Base-by-base conservation (phyloP, 2,113 vertebrate species). In the Alosa alosa region DNA sequence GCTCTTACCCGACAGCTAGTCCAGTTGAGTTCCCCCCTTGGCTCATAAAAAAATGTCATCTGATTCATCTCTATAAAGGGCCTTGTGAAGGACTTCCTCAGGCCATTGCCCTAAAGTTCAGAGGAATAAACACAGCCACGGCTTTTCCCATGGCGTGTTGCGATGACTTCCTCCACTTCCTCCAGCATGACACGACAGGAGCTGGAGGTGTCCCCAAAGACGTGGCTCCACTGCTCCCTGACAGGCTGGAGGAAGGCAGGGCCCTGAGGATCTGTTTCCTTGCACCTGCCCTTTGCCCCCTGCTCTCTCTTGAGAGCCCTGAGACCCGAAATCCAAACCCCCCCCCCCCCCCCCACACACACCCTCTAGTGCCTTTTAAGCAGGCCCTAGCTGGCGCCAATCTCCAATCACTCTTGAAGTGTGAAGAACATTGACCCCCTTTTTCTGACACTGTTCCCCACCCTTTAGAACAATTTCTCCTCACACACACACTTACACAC, bases 401-500 rank as follows among this genome's bases (percentile, higher is more conserved):
- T 87, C 83, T 64, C 81, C 52, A 45, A 81, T 82, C 64, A 68
- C 45, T 41, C 46, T 81, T 81, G 85, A 87, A 82, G 75, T 88
- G 85, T 86, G 81, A 86, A 91, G 44, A 83, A 88, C 72, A 13
- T 81, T 81, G 82, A 88, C 82, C 57, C 50, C 50, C 46, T 46
- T 49, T 44, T 82, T 25, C 18, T 49, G 44, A 49, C 47, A 47
- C 82, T 49, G 22, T 46, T 17, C 41, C 31, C 9, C 47, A 9
- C 47, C 22, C 82, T 31, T 25, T 25, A 25, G 25, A 52, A 52
- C 50, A 52, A 52, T 52, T 17, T 17, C 50, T 44, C 45, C 36
- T 57, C 82, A 55, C 82, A 57, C 20, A 64, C 57, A 60, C 7
- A 60, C 57, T 22, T 1, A 60, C 57, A 60, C 57, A 60, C 57